phyloP scores from a whole-genome alignment of 2,888 invertebrate species.

The Boloria selene region DNA sequence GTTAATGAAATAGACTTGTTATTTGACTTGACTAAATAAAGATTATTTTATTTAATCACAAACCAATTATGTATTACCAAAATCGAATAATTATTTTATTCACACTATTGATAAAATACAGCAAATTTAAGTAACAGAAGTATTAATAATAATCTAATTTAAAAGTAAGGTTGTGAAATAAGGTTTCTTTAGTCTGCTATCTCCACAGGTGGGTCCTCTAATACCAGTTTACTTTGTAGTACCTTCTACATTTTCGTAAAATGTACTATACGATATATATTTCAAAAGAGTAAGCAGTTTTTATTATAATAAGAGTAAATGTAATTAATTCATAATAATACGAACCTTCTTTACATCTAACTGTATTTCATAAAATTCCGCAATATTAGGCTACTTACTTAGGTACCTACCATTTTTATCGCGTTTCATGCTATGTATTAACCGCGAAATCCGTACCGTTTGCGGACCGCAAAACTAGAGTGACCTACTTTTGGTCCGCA shows the following conservation, averaged over 20 bases:
- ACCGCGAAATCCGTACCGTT: slow-evolving; percentile 57
- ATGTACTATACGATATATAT: too few species aligned
- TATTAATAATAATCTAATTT: slow-evolving; percentile 10
- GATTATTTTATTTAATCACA: not conserved
- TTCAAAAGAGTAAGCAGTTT: too few species aligned
- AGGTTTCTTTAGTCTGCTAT: slow-evolving; percentile 5
- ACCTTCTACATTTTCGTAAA: too few species aligned
- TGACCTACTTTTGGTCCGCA: slow-evolving; percentile 68
- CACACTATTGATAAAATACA: not conserved
- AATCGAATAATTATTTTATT: not conserved
- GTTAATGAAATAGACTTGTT: too few species aligned
- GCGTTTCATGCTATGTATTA: slow-evolving; percentile 36
- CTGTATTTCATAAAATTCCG: slow-evolving; percentile 4
- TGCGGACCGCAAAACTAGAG: slow-evolving; percentile 55
- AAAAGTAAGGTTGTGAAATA: not conserved
- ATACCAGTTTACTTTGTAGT: not conserved
- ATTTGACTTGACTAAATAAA: too few species aligned
- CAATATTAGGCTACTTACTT: not conserved
- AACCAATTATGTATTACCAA: too few species aligned
- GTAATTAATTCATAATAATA: not conserved
- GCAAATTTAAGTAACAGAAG: not conserved
- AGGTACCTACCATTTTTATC: slow-evolving; percentile 15
- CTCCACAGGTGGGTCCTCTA: not conserved
- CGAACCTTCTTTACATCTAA: slow-evolving; percentile 1
- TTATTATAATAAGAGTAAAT: too few species aligned